A percentile compares a stretch with the other conserved stretches of the same genome.
Conservation (phyloP, 2,888 invertebrate genomes). For the Trisateles emortualis region DNA sequence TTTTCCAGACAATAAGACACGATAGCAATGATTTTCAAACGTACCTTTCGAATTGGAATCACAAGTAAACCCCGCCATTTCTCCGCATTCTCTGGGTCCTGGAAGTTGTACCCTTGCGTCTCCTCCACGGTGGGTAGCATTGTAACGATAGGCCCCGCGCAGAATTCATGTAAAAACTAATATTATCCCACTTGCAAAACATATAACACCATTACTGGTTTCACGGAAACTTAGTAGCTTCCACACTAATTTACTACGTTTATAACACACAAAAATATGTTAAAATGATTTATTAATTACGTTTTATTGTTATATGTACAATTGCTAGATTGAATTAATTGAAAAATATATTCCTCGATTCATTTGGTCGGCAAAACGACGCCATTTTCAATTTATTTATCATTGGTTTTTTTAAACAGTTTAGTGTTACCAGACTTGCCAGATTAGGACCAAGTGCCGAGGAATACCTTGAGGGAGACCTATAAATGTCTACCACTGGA, state of each 20-base stretch:
- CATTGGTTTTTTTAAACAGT: constrained; percentile 33
- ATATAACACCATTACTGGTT: constrained; percentile 66
- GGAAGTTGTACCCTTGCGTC: constrained; percentile 92
- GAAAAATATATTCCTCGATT: constrained; percentile 71
- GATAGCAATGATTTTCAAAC: constrained; percentile 17
- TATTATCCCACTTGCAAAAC: constrained; percentile 70
- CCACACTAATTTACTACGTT: constrained; percentile 44
- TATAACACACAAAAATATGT: constrained; percentile 50
- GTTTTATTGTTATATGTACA: constrained; percentile 24
- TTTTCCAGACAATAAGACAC: constrained; percentile 30
- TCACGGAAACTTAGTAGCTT: constrained; percentile 58
- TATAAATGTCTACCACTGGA: too few species aligned
- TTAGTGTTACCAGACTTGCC: constrained; percentile 30
- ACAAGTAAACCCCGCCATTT: constrained; percentile 98
- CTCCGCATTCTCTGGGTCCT: constrained; percentile 94
- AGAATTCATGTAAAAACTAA: constrained; percentile 80
- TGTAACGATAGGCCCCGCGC: constrained; percentile 69
- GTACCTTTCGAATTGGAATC: constrained; percentile 94
- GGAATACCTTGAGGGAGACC: too few species aligned
- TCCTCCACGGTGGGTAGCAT: constrained; percentile 86
- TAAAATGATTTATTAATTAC: constrained; percentile 32
- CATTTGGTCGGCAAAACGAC: constrained; percentile 83
- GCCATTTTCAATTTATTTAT: constrained; percentile 81
- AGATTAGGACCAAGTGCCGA: too few species aligned
- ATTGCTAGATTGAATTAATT: constrained; percentile 55